Conservation (phyloP, 1,140 invertebrate species). For the Zaprionus vittiger region DNA sequence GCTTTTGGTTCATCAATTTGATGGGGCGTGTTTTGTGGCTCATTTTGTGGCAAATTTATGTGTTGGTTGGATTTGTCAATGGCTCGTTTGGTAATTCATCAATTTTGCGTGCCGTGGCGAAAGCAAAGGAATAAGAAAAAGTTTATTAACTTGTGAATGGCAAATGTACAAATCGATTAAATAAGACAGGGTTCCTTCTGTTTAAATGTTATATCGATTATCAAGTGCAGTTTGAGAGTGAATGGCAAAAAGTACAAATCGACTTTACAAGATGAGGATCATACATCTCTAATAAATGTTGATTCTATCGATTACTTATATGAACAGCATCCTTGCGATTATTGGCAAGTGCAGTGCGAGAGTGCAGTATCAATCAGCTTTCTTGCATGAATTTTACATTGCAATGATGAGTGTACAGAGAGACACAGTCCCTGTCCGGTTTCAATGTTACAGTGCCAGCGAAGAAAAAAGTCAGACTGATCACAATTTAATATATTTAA, state of each 20-base stretch:
- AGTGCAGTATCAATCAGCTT: neutral
- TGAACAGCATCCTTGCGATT: neutral
- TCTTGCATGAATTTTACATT: neutral
- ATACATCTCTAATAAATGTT: neutral
- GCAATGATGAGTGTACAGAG: neutral
- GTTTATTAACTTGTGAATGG: neutral
- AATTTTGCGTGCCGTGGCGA: slow-evolving; percentile 6
- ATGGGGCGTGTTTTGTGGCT: slow-evolving; percentile 8
- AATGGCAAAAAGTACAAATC: no score
- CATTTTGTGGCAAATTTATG: slow-evolving; percentile 11
- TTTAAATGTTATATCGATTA: neutral
- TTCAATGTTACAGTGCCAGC: neutral
- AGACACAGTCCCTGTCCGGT: no score
- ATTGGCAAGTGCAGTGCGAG: neutral
- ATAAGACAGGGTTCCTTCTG: neutral
- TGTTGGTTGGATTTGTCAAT: slow-evolving; percentile 5
- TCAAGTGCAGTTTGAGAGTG: neutral
- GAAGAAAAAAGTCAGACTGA: neutral
- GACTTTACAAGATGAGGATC: no score
- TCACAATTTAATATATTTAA: neutral
- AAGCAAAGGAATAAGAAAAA: neutral
- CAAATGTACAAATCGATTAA: neutral
- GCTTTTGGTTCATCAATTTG: slow-evolving; percentile 24
- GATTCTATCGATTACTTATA: neutral
- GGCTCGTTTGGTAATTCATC: slow-evolving; percentile 43